phyloP scores from a whole-genome alignment of 2,113 vertebrate species.

The Labrus mixtus region DNA sequence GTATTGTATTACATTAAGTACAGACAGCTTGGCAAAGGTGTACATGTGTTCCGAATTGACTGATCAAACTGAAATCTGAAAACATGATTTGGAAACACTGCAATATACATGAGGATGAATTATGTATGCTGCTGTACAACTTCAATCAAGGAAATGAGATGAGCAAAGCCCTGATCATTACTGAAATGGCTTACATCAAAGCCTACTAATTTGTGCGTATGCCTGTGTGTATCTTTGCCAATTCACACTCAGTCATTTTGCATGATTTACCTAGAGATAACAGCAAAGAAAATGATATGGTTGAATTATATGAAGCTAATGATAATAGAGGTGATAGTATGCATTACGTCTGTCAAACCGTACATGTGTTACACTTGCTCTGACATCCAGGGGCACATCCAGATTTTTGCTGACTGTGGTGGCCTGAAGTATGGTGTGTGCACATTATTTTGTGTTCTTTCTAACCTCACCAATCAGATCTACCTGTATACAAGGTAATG shows the following conservation, averaged over 20 bases:
- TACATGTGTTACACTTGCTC: conserved; percentile 24
- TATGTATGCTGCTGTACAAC: conserved; percentile 78
- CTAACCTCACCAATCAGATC: too few relatives aligned
- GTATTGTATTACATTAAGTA: conserved; percentile 46
- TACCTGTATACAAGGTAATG: too few relatives aligned
- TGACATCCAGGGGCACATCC: background rate
- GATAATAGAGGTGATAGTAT: conserved; percentile 44
- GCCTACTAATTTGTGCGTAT: conserved; percentile 64
- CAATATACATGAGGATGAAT: conserved; percentile 82
- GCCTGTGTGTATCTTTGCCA: conserved; percentile 31
- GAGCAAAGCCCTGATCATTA: conserved; percentile 80
- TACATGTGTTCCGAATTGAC: conserved; percentile 67
- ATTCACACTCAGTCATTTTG: conserved; percentile 57
- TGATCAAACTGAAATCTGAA: conserved; percentile 77
- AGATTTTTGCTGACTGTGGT: too few relatives aligned
- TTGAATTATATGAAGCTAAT: conserved; percentile 39
- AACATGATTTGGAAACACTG: conserved; percentile 74
- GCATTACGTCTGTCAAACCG: conserved; percentile 11
- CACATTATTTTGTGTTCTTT: too few relatives aligned
- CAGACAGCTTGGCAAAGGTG: conserved; percentile 65
- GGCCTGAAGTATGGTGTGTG: too few relatives aligned
- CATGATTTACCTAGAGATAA: conserved; percentile 64
- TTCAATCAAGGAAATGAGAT: conserved; percentile 84
- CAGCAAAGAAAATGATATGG: conserved; percentile 58
- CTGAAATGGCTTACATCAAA: conserved; percentile 80